Base-by-base conservation (phyloP, 2,113 vertebrate genomes). In the Oryzias curvinotus region DNA sequence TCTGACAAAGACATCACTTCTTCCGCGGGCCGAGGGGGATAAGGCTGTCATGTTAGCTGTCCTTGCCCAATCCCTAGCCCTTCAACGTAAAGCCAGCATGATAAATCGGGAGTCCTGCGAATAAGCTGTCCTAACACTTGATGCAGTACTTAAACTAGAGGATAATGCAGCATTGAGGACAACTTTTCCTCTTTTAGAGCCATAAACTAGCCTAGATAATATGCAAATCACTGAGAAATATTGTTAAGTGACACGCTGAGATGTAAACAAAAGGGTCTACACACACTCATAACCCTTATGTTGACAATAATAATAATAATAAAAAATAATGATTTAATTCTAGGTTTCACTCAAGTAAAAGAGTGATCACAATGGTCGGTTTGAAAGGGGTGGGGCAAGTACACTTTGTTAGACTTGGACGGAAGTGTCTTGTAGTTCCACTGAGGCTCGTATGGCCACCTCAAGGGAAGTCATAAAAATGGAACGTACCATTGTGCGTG, bases 1-100 rank as follows among this genome's bases (percentile, higher is more conserved):
- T 71, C 58, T 77, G 84, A 88, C 85, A 90, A 65, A 87, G 81
- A 88, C 72, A 81, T 84, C 81, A 71, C 85, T 81, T 84, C 71
- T 70, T 78, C 75, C 84, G 49, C 3, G 59, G 67, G 78, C 73
- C 75, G 50, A 73, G 47, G 36, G 66, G 84, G 80, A 85, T 82
- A 77, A 78, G 59, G 69, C 86, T 87, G 86, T 81, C 87, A 84
- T 87, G 87, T 87, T 78, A 65, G 78, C 77, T 47, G 28, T 78
- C 68, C 69, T 51, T 51, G 47, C 71, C 62, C 81, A 73, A 81
- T 83, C 61, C 75, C 67, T 48, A 60, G 36, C 64, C 81, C 77
- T 81, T 82, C 85, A 82, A 62, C 85, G 76, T 66, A 79, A 88
- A 89, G 87, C 85, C 80, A 70, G 71, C 50, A n/a, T 83, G 85